Percentiles rank a stretch among this genome's conserved stretches.
Conservation (phyloP, 2,888 invertebrate genomes). For the Pollenia amentaria region DNA sequence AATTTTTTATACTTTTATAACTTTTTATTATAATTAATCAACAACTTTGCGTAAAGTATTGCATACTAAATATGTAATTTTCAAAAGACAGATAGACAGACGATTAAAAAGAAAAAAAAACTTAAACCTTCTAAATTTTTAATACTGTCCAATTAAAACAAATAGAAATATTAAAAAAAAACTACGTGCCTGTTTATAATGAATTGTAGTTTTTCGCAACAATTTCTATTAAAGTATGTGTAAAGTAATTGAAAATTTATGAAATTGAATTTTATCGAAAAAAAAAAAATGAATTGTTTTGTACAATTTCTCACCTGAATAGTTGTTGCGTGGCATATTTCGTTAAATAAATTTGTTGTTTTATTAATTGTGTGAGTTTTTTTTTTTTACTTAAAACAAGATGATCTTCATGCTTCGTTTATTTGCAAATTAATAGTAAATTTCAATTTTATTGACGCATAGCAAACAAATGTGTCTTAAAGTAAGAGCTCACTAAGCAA, state of each 20-base stretch:
- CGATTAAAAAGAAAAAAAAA: neutral
- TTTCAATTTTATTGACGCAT: constrained; percentile 59
- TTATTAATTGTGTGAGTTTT: constrained; percentile 14
- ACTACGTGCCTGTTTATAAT: constrained; percentile 40
- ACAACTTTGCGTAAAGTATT: constrained; percentile 39
- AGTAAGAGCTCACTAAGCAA: too few species aligned
- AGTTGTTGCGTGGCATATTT: constrained; percentile 7
- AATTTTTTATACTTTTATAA: neutral
- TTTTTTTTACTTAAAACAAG: constrained; percentile 13
- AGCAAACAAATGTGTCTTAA: constrained; percentile 22
- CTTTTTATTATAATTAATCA: constrained; percentile 35
- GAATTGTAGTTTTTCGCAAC: constrained; percentile 38
- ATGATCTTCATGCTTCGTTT: constrained; percentile 64
- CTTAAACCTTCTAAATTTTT: constrained; percentile 34
- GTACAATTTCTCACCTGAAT: neutral
- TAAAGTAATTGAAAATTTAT: neutral
- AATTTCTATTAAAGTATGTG: neutral
- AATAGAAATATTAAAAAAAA: constrained; percentile 10
- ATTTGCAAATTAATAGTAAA: constrained; percentile 54
- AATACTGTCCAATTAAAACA: neutral
- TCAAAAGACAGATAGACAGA: neutral
- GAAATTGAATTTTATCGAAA: neutral
- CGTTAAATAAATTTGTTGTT: constrained; percentile 28
- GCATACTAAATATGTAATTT: constrained; percentile 48
- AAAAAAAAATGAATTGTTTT: neutral